Evolutionary conservation across 2,797 vertebrate genomes (phyloP).

Genomic region (Anguilla megastoma): DNA sequence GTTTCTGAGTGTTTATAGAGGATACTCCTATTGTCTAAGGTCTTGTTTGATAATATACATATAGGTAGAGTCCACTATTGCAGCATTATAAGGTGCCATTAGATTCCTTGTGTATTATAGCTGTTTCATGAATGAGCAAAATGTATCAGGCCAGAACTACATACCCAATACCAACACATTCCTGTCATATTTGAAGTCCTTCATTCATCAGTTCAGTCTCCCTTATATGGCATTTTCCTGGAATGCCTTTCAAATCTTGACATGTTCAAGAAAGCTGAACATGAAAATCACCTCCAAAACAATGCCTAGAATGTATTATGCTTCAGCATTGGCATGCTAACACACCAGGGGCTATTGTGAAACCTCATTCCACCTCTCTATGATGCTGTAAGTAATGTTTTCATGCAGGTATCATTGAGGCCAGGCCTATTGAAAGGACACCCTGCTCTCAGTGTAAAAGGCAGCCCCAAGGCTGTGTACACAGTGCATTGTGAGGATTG

Average conservation of each 20-base stretch:
- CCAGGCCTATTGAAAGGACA: not conserved
- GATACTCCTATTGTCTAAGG: not conserved
- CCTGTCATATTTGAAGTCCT: not conserved
- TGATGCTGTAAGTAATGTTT: not conserved
- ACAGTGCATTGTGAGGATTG: not conserved
- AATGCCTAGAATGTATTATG: not conserved
- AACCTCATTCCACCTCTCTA: not conserved
- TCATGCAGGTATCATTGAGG: not conserved
- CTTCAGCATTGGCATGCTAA: not conserved
- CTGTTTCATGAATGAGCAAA: not conserved
- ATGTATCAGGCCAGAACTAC: not conserved
- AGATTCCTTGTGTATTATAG: not conserved
- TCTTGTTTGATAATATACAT: not conserved
- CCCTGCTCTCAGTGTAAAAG: not conserved
- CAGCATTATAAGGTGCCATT: not conserved
- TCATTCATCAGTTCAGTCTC: not conserved
- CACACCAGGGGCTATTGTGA: not conserved
- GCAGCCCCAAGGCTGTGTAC: not conserved
- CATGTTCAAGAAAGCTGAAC: not conserved
- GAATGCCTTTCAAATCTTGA: not conserved
- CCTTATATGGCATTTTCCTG: not conserved
- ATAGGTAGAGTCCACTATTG: not conserved
- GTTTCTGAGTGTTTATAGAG: not conserved
- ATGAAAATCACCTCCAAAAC: not conserved
- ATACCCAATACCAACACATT: not conserved